Evolutionary conservation across 2,888 invertebrate genomes (phyloP).

Genomic region (Escarpia spicata): DNA sequence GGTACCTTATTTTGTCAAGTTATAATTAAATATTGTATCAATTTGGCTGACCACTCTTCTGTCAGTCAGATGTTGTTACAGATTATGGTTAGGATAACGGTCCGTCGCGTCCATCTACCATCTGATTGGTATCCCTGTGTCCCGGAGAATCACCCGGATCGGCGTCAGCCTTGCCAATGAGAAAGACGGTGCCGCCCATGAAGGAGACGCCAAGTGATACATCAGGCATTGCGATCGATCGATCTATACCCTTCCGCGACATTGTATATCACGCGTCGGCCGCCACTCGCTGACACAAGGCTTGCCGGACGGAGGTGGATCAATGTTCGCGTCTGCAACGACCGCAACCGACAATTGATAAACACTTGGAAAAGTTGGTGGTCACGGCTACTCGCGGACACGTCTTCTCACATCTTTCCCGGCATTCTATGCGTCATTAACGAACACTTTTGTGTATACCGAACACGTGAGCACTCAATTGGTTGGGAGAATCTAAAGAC

Average conservation of each 20-base stretch:
- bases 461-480: not conserved
- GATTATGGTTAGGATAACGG: no score
- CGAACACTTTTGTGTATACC: not conserved
- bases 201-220: not conserved
- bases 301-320: not conserved
- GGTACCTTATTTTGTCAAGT: no score
- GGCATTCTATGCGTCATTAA: not conserved
- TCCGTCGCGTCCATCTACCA: no score
- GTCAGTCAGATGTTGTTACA: no score
- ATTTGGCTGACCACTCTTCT: no score
- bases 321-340: not conserved
- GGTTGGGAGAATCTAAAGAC: not conserved
- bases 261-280: not conserved
- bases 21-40: no score
- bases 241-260: not conserved
- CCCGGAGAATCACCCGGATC: not conserved
- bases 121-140: not conserved
- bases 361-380: conserved; percentile 13
- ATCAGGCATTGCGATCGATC: not conserved
- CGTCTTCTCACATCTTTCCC: not conserved
- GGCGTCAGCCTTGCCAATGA: not conserved
- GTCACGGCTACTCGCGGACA: not conserved
- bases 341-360: not conserved
- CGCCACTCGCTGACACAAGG: not conserved
- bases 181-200: not conserved